These are phyloP conservation scores for Thaumetopoea pityocampa DNA, from an alignment of 1,140 invertebrate genomes.

Conservation along the genomic window DNA sequence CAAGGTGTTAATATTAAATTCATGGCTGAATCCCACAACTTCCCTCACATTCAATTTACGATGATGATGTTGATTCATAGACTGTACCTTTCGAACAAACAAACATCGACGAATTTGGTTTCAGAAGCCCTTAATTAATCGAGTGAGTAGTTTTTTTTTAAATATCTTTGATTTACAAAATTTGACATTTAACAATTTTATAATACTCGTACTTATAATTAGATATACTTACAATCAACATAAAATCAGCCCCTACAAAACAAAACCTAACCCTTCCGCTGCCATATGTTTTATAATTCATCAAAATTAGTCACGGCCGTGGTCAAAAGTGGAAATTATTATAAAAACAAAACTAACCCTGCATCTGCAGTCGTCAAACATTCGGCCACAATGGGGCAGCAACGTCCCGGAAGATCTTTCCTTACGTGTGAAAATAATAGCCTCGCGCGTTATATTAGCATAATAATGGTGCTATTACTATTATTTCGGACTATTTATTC, in stretches of 20 bases:
- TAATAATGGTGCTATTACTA: conserved; percentile 62
- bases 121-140: too few species aligned
- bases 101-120: too few species aligned
- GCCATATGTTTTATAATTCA: conserved; percentile 46
- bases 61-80: too few species aligned
- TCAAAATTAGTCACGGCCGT: conserved; percentile 60
- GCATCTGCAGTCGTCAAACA: conserved; percentile 24
- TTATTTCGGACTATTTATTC: conserved; percentile 53
- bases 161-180: too few species aligned
- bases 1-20: too few species aligned
- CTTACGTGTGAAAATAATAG: conserved; percentile 66
- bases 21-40: too few species aligned
- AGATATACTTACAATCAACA: background rate
- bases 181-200: too few species aligned
- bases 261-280: conserved; percentile 2
- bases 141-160: too few species aligned
- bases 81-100: too few species aligned
- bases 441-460: conserved; percentile 49
- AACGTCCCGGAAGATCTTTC: conserved; percentile 39
- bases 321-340: conserved; percentile 43
- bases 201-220: too few species aligned
- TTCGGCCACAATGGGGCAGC: conserved; percentile 32
- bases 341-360: conserved; percentile 39
- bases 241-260: conserved; percentile 1
- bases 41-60: too few species aligned